Evolutionary conservation across 92 coral and sea anemone genomes (phyloP).

Genomic region (Siderastrea siderea): DNA sequence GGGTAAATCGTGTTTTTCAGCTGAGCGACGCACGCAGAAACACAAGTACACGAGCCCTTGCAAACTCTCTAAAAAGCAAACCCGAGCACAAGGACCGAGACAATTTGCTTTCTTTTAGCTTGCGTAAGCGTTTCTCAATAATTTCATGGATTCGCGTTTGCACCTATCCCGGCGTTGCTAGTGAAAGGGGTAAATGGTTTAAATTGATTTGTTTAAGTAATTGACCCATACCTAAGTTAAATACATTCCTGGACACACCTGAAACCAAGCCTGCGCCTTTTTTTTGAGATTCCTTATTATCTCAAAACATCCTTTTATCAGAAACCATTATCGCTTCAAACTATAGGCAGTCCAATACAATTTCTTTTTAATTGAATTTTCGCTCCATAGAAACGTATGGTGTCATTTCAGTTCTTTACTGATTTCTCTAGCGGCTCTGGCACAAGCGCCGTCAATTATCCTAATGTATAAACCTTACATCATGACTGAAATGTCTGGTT

Average conservation of each 20-base stretch:
- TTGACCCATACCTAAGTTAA: background rate
- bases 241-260: slow-evolving; percentile 32
- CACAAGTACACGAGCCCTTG: too few relatives aligned
- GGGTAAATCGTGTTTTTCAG: too few relatives aligned
- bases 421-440: background rate
- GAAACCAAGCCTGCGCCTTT: background rate
- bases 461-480: background rate
- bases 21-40: too few relatives aligned
- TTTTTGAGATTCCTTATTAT: background rate
- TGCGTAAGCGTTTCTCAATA: too few relatives aligned
- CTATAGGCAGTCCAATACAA: background rate
- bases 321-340: background rate
- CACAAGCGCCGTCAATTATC: background rate
- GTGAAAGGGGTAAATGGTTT: background rate
- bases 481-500: background rate
- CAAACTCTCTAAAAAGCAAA: too few relatives aligned
- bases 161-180: too few relatives aligned
- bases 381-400: background rate
- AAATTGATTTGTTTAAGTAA: slow-evolving; percentile 25
- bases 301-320: background rate
- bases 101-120: too few relatives aligned
- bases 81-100: too few relatives aligned
- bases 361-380: background rate
- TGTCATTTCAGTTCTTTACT: background rate
- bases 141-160: too few relatives aligned